Evolutionary conservation across 2,888 invertebrate species (phyloP).

Genomic region (Tachina lurida): DNA sequence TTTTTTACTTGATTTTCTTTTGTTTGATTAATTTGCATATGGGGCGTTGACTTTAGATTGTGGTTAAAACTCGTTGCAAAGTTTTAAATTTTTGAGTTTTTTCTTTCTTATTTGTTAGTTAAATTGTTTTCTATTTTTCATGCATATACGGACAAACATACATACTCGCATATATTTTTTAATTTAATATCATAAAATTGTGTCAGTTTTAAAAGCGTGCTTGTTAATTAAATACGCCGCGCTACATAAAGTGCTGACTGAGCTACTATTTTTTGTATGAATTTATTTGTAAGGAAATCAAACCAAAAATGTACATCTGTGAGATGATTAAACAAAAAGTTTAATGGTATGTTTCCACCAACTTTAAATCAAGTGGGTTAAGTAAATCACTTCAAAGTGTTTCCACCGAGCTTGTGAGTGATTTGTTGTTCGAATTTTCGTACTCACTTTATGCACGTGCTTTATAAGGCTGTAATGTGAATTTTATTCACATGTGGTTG

Average conservation of each 20-base stretch:
- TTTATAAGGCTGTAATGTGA: no score
- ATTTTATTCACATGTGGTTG: no score
- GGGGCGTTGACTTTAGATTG: slow-evolving; percentile 62
- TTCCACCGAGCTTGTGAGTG: no score
- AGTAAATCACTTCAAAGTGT: no score
- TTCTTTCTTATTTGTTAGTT: background rate
- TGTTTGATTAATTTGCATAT: slow-evolving; percentile 55
- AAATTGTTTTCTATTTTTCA: background rate
- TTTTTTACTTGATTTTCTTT: slow-evolving; percentile 12
- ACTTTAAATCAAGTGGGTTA: no score
- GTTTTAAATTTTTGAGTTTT: background rate
- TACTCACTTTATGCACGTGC: no score
- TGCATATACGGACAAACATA: background rate
- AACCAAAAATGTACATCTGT: background rate
- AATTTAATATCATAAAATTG: slow-evolving; percentile 32
- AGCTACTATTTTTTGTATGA: background rate
- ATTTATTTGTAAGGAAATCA: background rate
- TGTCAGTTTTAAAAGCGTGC: slow-evolving; percentile 48
- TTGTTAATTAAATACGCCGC: slow-evolving; percentile 47
- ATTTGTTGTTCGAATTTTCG: no score
- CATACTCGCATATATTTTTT: no score
- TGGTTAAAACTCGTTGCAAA: slow-evolving; percentile 32
- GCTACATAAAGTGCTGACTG: background rate
- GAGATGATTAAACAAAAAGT: background rate
- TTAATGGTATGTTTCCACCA: no score